Percentiles rank a stretch among this genome's conserved stretches.
Evolutionary conservation across 2,113 vertebrate genomes (phyloP).

Genomic region (Tragelaphus imberbis): DNA sequence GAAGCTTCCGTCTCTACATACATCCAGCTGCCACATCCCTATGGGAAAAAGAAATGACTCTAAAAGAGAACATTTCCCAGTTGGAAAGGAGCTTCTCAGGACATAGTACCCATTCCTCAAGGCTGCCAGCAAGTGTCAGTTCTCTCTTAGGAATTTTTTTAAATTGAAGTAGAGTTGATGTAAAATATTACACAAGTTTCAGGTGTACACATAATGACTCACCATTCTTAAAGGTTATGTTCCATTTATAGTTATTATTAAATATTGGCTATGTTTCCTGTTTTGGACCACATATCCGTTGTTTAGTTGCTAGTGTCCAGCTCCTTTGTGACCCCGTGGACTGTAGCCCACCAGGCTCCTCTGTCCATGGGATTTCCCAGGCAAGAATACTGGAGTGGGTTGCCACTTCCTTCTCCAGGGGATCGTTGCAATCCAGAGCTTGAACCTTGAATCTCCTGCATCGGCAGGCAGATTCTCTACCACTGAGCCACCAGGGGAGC

Average conservation of each 20-base stretch:
- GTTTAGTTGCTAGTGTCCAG: background rate
- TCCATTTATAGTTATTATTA: background rate
- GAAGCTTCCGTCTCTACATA: background rate
- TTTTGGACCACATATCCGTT: background rate
- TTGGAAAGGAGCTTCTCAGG: background rate
- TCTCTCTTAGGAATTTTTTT: background rate
- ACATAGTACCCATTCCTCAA: background rate
- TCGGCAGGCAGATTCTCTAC: background rate
- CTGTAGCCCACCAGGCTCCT: background rate
- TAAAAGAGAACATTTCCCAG: background rate
- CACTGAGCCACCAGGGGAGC: background rate
- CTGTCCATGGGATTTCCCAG: background rate
- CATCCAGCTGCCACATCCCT: background rate
- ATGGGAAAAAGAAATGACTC: background rate
- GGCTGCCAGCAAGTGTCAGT: background rate
- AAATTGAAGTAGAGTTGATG: background rate
- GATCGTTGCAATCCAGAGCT: background rate
- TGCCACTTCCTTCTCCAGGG: background rate
- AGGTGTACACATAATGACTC: background rate
- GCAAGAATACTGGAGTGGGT: background rate
- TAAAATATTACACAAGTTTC: background rate
- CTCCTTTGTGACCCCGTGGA: background rate
- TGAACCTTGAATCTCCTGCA: background rate
- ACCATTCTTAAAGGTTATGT: background rate
- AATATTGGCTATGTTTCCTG: background rate